Conservation (phyloP, 2,888 invertebrate genomes). For the Ypsolopha sequella region DNA sequence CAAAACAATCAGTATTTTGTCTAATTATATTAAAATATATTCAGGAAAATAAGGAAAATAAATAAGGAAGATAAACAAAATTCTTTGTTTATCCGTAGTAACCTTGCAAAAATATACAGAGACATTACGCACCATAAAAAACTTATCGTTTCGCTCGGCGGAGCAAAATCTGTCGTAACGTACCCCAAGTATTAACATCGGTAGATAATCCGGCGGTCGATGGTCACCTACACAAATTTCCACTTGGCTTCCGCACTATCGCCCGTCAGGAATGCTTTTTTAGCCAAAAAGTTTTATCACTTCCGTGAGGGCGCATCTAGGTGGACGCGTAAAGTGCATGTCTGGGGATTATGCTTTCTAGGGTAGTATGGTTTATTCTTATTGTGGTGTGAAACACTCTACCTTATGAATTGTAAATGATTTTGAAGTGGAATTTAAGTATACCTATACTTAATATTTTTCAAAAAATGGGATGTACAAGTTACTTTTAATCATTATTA, state of each 20-base stretch:
- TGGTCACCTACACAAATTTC: conserved; percentile 33
- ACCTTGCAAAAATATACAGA: no score
- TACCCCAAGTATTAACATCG: conserved; percentile 18
- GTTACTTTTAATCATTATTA: no score
- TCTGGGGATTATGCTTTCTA: background rate
- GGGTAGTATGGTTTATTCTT: background rate
- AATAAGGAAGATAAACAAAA: no score
- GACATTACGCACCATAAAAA: background rate
- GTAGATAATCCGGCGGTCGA: conserved; percentile 41
- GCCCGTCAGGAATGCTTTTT: conserved; percentile 57
- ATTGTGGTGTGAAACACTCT: background rate
- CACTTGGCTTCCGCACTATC: conserved; percentile 62
- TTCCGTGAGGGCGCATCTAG: conserved; percentile 47
- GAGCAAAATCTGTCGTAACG: conserved; percentile 16
- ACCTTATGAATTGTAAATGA: no score
- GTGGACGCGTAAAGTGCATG: background rate
- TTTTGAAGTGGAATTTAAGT: no score
- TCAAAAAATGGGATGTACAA: no score
- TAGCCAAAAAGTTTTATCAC: conserved; percentile 69
- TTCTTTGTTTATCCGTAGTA: no score
- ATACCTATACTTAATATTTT: no score
- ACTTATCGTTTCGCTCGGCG: conserved; percentile 10
- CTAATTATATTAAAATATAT: no score
- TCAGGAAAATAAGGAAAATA: no score
- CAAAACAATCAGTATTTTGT: no score